These are phyloP conservation scores for Ammodytes marinus DNA, from an alignment of 2,113 vertebrate species.

Conservation along the genomic window DNA sequence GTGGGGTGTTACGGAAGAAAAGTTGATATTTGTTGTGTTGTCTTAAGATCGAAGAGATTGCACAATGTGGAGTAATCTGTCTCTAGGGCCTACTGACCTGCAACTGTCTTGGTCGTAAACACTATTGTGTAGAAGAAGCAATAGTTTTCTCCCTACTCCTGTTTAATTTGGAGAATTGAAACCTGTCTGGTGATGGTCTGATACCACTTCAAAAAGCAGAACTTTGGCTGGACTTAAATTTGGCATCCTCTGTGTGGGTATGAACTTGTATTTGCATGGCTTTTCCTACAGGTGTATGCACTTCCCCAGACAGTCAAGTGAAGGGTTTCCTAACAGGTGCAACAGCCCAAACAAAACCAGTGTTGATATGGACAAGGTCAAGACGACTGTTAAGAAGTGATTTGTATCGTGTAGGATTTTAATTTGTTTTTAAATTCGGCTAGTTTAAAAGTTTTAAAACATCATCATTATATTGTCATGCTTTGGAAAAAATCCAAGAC, in stretches of 20 bases:
- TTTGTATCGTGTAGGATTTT: not conserved
- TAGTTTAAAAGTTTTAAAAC: not conserved
- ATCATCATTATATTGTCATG: not conserved
- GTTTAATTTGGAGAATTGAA: not conserved
- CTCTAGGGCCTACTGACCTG: not conserved
- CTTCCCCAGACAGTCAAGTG: not conserved
- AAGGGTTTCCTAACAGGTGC: slow-evolving; percentile 23
- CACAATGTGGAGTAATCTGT: not conserved
- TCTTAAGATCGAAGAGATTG: not conserved
- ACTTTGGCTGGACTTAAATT: not conserved
- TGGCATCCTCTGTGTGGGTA: not conserved
- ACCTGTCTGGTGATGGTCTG: not conserved
- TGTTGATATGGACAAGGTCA: slow-evolving; percentile 12
- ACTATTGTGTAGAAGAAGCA: not conserved
- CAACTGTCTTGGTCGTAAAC: not conserved
- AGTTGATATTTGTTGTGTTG: not conserved
- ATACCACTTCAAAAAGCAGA: not conserved
- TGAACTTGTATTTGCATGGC: not conserved
- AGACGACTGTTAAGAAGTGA: not conserved
- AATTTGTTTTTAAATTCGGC: not conserved
- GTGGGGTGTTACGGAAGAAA: not conserved
- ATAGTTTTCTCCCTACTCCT: not conserved
- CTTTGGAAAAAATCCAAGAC: too few species aligned
- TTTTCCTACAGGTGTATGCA: slow-evolving; percentile 15
- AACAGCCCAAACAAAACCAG: slow-evolving; percentile 25